phyloP scores from a whole-genome alignment of 1,140 invertebrate species.

The Piezodorus guildinii region DNA sequence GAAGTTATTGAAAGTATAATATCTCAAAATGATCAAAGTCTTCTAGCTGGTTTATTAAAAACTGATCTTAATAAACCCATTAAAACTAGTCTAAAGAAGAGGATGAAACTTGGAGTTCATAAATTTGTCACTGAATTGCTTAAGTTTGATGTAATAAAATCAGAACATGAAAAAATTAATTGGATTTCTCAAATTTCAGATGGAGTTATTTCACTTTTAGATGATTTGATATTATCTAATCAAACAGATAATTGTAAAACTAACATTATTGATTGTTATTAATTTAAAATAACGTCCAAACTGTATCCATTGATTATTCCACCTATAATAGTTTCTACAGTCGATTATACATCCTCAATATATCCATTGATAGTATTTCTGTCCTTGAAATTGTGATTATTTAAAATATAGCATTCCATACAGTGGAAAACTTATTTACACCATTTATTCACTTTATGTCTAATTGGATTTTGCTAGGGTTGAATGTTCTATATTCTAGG shows the following conservation, averaged over 20 bases:
- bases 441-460: no score
- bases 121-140: background rate
- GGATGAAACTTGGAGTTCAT: background rate
- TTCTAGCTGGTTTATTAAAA: background rate
- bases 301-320: no score
- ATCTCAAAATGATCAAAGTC: background rate
- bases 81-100: background rate
- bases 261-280: constrained; percentile 12
- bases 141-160: background rate
- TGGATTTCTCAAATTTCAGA: background rate
- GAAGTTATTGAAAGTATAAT: constrained; percentile 3
- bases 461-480: no score
- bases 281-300: background rate
- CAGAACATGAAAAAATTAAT: background rate
- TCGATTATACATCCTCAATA: no score
- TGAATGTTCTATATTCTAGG: no score
- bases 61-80: background rate
- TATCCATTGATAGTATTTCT: no score
- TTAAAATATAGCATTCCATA: no score
- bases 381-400: no score
- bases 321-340: no score
- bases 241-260: background rate
- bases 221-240: background rate
- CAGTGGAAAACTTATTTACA: no score
- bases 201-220: constrained; percentile 1